Percentiles rank a stretch among this genome's conserved stretches.
These are phyloP conservation scores for Listronotus oregonensis DNA, from an alignment of 1,140 invertebrate genomes.

Conservation along the genomic window DNA sequence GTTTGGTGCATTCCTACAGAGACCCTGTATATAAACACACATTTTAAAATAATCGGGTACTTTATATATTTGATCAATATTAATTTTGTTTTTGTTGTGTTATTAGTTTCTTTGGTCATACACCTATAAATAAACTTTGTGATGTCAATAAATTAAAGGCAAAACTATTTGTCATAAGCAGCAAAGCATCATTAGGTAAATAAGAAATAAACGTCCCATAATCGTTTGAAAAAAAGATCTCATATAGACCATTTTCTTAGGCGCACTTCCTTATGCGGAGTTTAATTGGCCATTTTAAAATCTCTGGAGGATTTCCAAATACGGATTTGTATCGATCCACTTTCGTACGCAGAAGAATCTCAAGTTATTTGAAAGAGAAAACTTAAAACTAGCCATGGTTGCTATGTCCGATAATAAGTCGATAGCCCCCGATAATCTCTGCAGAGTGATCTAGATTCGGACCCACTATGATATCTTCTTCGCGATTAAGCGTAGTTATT, in stretches of 20 bases:
- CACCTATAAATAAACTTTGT: too few species aligned
- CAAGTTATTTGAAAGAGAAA: conserved; percentile 37
- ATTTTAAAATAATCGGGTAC: too few species aligned
- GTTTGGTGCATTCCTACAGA: too few species aligned
- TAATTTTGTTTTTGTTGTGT: too few species aligned
- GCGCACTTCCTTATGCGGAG: conserved; percentile 32
- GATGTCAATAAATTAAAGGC: not conserved
- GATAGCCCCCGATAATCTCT: conserved; percentile 34
- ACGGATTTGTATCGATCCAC: conserved; percentile 35
- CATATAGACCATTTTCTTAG: conserved; percentile 26
- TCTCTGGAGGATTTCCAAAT: conserved; percentile 36
- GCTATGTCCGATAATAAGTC: conserved; percentile 34
- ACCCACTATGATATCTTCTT: conserved; percentile 24
- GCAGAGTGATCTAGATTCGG: conserved; percentile 23
- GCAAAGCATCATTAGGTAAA: conserved; percentile 36
- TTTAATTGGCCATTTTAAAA: conserved; percentile 37
- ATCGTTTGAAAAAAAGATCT: conserved; percentile 25
- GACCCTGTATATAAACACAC: too few species aligned
- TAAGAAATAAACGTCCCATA: conserved; percentile 37
- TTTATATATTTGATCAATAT: too few species aligned
- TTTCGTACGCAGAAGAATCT: conserved; percentile 39
- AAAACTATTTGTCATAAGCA: conserved; percentile 23
- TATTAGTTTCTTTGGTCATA: too few species aligned
- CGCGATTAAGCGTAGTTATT: too few species aligned
- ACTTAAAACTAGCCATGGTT: conserved; percentile 24